Evolutionary conservation across 2,888 invertebrate species (phyloP).

Genomic region (Labia minor): DNA sequence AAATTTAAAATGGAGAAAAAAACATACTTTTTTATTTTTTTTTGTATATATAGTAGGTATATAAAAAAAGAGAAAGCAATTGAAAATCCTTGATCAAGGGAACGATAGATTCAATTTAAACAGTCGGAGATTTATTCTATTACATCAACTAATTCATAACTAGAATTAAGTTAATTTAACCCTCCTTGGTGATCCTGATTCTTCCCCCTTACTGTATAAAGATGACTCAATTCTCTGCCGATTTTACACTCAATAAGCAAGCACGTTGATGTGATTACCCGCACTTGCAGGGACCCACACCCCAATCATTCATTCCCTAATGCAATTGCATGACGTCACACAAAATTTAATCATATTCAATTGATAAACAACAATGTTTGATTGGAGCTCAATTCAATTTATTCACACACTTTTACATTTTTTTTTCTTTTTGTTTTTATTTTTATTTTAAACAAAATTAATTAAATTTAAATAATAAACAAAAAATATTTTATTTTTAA

Average conservation of each 20-base stretch:
- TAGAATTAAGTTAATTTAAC: not conserved
- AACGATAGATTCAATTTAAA: not conserved
- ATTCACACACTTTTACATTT: too few relatives aligned
- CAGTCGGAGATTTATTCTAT: not conserved
- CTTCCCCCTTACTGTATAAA: not conserved
- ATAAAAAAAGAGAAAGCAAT: too few relatives aligned
- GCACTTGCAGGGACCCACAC: slow-evolving; percentile 15
- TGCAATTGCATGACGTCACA: not conserved
- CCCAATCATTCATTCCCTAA: not conserved
- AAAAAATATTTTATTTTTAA: too few relatives aligned
- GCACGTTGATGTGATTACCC: slow-evolving; percentile 20
- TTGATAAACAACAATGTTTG: not conserved
- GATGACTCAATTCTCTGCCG: slow-evolving; percentile 27
- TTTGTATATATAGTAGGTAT: too few relatives aligned
- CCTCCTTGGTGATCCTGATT: not conserved
- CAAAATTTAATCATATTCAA: not conserved
- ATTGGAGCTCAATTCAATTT: not conserved
- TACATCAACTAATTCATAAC: not conserved
- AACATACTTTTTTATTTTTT: too few relatives aligned
- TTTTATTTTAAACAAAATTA: too few relatives aligned
- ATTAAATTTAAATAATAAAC: too few relatives aligned
- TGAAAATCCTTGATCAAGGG: too few relatives aligned
- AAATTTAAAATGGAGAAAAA: too few relatives aligned
- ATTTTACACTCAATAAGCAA: slow-evolving; percentile 29
- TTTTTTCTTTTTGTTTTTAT: not conserved